phyloP scores from a whole-genome alignment of 2,113 vertebrate genomes.

The Forbesichthys papilliferus region DNA sequence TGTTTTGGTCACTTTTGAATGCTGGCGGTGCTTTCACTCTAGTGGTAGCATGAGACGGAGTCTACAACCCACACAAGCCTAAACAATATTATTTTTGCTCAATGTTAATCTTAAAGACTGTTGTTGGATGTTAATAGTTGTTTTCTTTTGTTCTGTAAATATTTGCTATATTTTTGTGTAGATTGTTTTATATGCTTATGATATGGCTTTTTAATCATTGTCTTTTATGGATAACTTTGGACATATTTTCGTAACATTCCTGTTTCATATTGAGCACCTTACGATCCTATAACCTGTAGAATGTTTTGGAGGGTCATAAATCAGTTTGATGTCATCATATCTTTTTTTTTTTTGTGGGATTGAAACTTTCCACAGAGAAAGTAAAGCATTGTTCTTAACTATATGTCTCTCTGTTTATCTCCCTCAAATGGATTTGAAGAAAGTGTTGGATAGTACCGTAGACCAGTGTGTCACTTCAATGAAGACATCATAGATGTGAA shows the following conservation, averaged over 20 bases:
- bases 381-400: conserved; percentile 65
- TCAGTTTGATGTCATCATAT: conserved; percentile 34
- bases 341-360: conserved; percentile 6
- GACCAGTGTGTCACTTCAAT: no score
- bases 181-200: conserved; percentile 77
- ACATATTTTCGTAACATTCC: conserved; percentile 68
- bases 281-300: conserved; percentile 50
- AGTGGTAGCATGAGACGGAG: no score
- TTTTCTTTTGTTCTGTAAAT: conserved; percentile 67
- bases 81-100: conserved; percentile 4
- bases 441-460: no score
- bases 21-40: no score
- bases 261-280: conserved; percentile 72
- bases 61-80: no score
- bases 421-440: background rate
- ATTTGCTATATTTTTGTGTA: conserved; percentile 76
- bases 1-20: no score
- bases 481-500: no score
- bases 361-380: conserved; percentile 38
- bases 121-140: conserved; percentile 67
- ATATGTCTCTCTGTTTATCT: conserved; percentile 20
- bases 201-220: conserved; percentile 61
- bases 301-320: conserved; percentile 45
- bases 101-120: conserved; percentile 30
- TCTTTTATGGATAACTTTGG: conserved; percentile 51